Evolutionary conservation across 2,113 vertebrate species (phyloP).

Genomic region (Tragelaphus scriptus): DNA sequence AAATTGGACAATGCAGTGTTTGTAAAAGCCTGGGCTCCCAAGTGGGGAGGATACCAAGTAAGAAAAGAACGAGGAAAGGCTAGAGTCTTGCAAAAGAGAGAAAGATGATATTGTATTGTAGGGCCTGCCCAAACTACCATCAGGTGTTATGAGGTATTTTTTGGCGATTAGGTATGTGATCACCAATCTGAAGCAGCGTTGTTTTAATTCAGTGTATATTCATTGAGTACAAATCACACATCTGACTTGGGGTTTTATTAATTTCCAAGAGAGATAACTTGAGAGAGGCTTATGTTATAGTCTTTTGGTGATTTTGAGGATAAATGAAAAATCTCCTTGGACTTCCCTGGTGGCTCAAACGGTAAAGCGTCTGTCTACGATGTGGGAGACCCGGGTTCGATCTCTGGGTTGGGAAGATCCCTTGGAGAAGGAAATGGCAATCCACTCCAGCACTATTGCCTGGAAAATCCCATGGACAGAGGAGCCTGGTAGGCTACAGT

Average conservation of each 20-base stretch:
- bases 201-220: neutral
- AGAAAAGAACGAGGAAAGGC: constrained; percentile 42
- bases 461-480: too few species aligned
- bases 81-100: neutral
- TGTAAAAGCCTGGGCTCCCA: neutral
- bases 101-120: neutral
- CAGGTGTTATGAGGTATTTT: neutral
- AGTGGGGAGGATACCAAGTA: neutral
- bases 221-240: neutral
- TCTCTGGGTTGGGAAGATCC: too few species aligned
- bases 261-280: neutral
- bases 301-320: neutral
- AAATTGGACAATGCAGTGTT: constrained; percentile 21
- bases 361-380: too few species aligned
- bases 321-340: neutral
- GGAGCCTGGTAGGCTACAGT: too few species aligned
- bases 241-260: neutral
- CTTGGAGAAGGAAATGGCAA: too few species aligned
- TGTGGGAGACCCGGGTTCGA: too few species aligned
- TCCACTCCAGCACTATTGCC: too few species aligned
- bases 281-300: neutral
- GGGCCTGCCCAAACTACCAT: neutral
- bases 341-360: too few species aligned
- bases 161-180: neutral
- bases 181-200: neutral